Evolutionary conservation across 2,797 vertebrate genomes (phyloP).

Genomic region (Enteromius anoplus): DNA sequence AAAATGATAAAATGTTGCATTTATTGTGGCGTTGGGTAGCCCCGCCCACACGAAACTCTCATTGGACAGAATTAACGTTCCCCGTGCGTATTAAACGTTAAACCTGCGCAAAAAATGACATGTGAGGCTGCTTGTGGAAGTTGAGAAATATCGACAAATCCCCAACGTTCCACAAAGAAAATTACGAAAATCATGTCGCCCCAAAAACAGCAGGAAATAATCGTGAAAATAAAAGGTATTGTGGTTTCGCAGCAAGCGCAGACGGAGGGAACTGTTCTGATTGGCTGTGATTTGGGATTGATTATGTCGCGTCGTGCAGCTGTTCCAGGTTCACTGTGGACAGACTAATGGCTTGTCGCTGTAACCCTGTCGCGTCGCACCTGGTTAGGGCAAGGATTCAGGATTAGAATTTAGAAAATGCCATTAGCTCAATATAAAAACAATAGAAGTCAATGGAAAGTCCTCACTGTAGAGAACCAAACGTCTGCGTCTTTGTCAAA

Average conservation of each 20-base stretch:
- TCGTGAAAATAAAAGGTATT: not conserved
- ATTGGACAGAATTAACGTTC: not conserved
- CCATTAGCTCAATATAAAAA: not conserved
- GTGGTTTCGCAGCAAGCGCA: not conserved
- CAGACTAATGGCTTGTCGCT: not conserved
- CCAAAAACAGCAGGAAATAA: not conserved
- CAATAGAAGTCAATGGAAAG: constrained; percentile 12
- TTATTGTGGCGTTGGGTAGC: not conserved
- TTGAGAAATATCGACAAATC: not conserved
- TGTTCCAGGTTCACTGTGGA: not conserved
- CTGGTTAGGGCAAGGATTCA: not conserved
- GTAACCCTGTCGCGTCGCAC: not conserved
- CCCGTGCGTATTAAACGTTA: not conserved
- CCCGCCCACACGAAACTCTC: not conserved
- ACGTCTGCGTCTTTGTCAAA: constrained; percentile 21
- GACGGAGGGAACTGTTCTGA: not conserved
- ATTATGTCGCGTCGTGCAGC: constrained; percentile 6
- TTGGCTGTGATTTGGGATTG: constrained; percentile 23
- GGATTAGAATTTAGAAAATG: not conserved
- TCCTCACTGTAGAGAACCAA: constrained; percentile 2
- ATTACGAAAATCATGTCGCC: not conserved
- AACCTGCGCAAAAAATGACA: not conserved
- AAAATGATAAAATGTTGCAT: not conserved
- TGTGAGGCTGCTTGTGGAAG: not conserved
- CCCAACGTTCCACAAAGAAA: not conserved